phyloP scores from a whole-genome alignment of 2,797 vertebrate genomes.

The Syndactyla subalaris region DNA sequence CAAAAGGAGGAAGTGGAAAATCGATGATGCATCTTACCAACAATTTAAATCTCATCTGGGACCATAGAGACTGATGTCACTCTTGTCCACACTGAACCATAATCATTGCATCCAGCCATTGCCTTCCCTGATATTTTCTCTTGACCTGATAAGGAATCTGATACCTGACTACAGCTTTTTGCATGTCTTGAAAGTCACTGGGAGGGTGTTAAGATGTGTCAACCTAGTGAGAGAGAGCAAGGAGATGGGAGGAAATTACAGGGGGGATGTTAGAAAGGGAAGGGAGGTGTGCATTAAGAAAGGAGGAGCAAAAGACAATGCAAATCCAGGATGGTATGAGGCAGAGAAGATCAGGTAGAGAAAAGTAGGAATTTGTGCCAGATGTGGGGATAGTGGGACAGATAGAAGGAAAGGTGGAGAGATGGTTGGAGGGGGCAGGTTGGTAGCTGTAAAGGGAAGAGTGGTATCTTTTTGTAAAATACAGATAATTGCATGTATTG shows the following conservation, averaged over 20 bases:
- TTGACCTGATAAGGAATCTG: slow-evolving; percentile 22
- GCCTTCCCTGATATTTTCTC: slow-evolving; percentile 4
- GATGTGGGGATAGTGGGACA: not conserved
- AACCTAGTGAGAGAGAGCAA: not conserved
- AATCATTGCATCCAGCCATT: slow-evolving; percentile 4
- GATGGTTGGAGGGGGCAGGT: not conserved
- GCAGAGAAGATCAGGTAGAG: not conserved
- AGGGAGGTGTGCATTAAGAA: not conserved
- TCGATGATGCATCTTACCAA: slow-evolving; percentile 1
- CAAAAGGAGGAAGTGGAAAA: not conserved
- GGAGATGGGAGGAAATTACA: slow-evolving; percentile 23
- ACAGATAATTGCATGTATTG: not conserved
- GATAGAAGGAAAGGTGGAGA: not conserved
- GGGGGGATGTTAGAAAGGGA: not conserved
- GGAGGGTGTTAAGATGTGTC: slow-evolving; percentile 12
- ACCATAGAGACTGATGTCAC: not conserved
- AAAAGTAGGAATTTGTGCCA: not conserved
- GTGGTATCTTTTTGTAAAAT: not conserved
- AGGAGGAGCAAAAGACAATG: fast-evolving
- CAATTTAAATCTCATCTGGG: not conserved
- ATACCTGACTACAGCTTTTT: not conserved
- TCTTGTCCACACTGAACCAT: not conserved
- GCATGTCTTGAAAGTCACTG: not conserved
- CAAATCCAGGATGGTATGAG: not conserved
- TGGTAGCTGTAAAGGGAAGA: not conserved